Evolutionary conservation across 2,888 invertebrate species (phyloP).

Genomic region (Artemia sp.): DNA sequence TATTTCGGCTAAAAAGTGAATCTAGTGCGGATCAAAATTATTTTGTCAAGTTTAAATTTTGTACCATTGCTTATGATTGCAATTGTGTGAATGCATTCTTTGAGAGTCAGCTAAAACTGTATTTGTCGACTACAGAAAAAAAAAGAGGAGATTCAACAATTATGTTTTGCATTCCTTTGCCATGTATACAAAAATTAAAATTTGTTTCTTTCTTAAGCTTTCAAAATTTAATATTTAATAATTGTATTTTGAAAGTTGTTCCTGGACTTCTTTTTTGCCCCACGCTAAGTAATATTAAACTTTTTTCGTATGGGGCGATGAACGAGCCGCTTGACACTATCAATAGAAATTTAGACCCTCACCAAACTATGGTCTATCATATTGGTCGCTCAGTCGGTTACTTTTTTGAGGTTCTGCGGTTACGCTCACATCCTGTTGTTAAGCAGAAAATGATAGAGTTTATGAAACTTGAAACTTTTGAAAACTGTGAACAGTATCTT

Average conservation of each 20-base stretch:
- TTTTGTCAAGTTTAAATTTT: conserved; percentile 1
- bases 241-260: background rate
- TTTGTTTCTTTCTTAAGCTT: background rate
- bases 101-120: background rate
- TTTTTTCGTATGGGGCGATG: conserved; percentile 6
- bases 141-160: background rate
- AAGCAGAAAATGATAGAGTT: background rate
- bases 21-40: background rate
- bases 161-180: conserved; percentile 8
- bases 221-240: background rate
- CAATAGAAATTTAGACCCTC: too few relatives aligned
- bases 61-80: background rate
- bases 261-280: background rate
- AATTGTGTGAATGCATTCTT: background rate
- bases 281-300: background rate
- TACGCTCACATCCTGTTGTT: background rate
- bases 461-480: background rate
- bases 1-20: background rate
- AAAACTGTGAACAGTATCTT: background rate
- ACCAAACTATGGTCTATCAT: background rate
- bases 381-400: conserved; percentile 6
- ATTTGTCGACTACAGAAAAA: background rate
- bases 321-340: background rate
- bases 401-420: conserved; percentile 1
- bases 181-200: background rate